Evolutionary conservation across 2,888 invertebrate species (phyloP).

Genomic region (Melanargia galathea): DNA sequence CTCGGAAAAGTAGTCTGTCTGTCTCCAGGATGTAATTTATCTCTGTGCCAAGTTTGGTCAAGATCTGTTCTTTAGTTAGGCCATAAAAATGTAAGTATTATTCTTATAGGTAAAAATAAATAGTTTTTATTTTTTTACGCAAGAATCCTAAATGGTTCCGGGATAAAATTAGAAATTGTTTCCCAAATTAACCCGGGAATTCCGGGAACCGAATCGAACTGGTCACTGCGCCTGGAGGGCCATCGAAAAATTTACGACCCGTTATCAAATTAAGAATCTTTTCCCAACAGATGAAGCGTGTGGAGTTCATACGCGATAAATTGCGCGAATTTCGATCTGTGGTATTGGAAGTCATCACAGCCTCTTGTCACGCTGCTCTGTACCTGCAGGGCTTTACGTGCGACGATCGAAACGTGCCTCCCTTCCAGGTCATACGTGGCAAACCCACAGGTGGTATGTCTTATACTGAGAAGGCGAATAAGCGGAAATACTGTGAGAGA

Average conservation of each 20-base stretch:
- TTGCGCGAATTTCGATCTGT: constrained; percentile 64
- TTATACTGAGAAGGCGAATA: constrained; percentile 93
- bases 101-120: too few relatives aligned
- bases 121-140: too few relatives aligned
- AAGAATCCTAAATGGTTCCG: too few relatives aligned
- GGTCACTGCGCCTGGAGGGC: too few relatives aligned
- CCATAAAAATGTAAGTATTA: too few relatives aligned
- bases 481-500: constrained; percentile 89
- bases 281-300: constrained; percentile 69
- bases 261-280: background rate
- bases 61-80: too few relatives aligned
- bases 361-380: constrained; percentile 89
- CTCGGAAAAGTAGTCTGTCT: background rate
- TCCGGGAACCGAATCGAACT: too few relatives aligned
- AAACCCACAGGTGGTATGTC: constrained; percentile 88
- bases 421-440: constrained; percentile 77
- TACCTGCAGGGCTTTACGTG: constrained; percentile 89
- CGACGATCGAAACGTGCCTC: constrained; percentile 85
- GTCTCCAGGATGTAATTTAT: background rate
- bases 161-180: too few relatives aligned
- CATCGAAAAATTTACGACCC: too few relatives aligned
- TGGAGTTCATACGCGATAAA: constrained; percentile 64
- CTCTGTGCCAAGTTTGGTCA: background rate
- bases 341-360: constrained; percentile 70
- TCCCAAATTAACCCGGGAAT: too few relatives aligned